These are phyloP conservation scores for Zoanthus sansibaricus DNA, from an alignment of 92 coral and sea anemone species.

Conservation along the genomic window DNA sequence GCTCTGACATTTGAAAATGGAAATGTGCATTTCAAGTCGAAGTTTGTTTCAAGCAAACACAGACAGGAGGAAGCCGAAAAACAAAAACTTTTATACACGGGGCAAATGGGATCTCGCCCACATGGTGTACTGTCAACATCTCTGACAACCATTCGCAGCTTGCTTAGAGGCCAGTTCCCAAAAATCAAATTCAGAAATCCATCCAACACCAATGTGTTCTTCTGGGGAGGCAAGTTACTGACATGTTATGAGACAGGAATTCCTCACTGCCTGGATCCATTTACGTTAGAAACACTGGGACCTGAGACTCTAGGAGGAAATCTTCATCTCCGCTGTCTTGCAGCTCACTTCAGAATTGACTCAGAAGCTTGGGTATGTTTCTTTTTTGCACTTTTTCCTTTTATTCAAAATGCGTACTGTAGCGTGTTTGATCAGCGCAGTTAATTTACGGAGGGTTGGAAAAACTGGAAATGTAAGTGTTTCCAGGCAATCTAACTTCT, in stretches of 20 bases:
- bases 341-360: constrained; percentile 90
- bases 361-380: constrained; percentile 78
- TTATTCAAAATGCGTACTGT: too few species aligned
- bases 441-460: too few species aligned
- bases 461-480: too few species aligned
- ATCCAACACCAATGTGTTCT: constrained; percentile 87
- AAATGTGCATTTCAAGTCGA: constrained; percentile 80
- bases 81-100: constrained; percentile 61
- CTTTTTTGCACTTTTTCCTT: too few species aligned
- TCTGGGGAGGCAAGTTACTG: constrained; percentile 92
- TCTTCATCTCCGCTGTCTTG: constrained; percentile 68
- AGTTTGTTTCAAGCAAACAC: constrained; percentile 78
- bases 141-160: constrained; percentile 47
- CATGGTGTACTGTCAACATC: constrained; percentile 41
- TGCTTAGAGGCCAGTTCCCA: constrained; percentile 60
- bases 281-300: constrained; percentile 85
- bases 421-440: too few species aligned
- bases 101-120: constrained; percentile 84
- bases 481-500: too few species aligned
- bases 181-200: constrained; percentile 74
- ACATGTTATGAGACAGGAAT: constrained; percentile 85
- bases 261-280: constrained; percentile 84
- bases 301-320: constrained; percentile 83
- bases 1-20: constrained; percentile 86
- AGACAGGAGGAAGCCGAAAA: constrained; percentile 66